Evolutionary conservation across 2,113 vertebrate genomes (phyloP).

Genomic region (Pelusios castaneus): DNA sequence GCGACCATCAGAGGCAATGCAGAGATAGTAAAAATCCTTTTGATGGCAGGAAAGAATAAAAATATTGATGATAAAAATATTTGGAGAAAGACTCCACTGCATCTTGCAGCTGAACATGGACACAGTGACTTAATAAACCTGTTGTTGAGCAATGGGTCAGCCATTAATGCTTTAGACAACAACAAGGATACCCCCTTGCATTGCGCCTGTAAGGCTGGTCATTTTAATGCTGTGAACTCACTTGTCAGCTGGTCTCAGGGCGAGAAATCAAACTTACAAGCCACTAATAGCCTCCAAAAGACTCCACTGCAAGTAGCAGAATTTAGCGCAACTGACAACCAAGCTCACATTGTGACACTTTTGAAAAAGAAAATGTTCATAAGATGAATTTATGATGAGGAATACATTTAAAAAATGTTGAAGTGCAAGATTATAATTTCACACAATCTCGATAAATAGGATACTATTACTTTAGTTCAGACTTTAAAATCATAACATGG

Average conservation of each 20-base stretch:
- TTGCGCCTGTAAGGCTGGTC: conserved; percentile 75
- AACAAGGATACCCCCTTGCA: conserved; percentile 82
- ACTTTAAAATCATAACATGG: background rate
- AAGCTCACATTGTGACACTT: conserved; percentile 70
- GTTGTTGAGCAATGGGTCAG: conserved; percentile 70
- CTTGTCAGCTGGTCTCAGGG: conserved; percentile 71
- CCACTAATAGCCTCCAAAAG: conserved; percentile 77
- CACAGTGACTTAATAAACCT: conserved; percentile 65
- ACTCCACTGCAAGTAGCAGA: conserved; percentile 80
- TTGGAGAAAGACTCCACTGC: conserved; percentile 81
- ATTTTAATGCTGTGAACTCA: conserved; percentile 52
- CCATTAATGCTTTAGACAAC: conserved; percentile 76
- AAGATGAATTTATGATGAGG: conserved; percentile 62
- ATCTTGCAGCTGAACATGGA: conserved; percentile 73
- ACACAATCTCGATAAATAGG: background rate
- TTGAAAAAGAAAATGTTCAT: conserved; percentile 83
- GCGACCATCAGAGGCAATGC: conserved; percentile 70
- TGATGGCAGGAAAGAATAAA: conserved; percentile 67
- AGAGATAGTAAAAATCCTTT: conserved; percentile 54
- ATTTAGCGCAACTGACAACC: conserved; percentile 50
- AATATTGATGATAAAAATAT: conserved; percentile 78
- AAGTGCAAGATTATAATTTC: background rate
- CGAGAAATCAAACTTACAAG: conserved; percentile 73
- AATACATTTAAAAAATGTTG: background rate
- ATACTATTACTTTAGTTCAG: background rate